A percentile compares a stretch with the other conserved stretches of the same genome.
These are phyloP conservation scores for Druceiella hillmani DNA, from an alignment of 2,888 invertebrate species.

Conservation along the genomic window DNA sequence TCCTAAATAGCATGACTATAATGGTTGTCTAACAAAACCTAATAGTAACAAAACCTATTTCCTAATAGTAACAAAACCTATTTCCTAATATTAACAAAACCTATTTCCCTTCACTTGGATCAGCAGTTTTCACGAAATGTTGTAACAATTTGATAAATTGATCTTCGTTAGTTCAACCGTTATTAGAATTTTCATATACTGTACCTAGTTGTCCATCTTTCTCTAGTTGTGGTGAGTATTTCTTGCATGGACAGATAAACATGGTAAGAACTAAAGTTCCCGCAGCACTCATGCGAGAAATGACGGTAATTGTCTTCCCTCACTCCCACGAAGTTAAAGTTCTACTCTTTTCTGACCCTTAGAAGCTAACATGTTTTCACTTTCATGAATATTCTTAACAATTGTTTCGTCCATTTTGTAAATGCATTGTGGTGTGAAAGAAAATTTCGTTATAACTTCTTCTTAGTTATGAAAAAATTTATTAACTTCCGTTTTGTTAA, in stretches of 20 bases:
- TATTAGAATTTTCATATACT: too few relatives aligned
- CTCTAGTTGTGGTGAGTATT: constrained; percentile 27
- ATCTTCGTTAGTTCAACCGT: too few relatives aligned
- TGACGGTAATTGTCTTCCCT: constrained; percentile 27
- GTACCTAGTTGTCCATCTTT: constrained; percentile 28
- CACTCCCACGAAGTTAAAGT: constrained; percentile 28
- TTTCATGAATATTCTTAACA: constrained; percentile 28
- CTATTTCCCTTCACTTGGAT: too few relatives aligned
- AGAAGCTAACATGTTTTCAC: constrained; percentile 26
- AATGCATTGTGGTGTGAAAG: constrained; percentile 24
- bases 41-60: too few relatives aligned
- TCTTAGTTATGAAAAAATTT: constrained; percentile 25
- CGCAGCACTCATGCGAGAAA: constrained; percentile 30
- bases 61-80: too few relatives aligned
- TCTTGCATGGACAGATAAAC: constrained; percentile 32
- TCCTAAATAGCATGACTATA: too few relatives aligned
- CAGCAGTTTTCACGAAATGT: too few relatives aligned
- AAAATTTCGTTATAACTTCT: constrained; percentile 22
- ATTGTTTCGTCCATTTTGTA: constrained; percentile 33
- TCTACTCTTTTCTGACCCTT: constrained; percentile 30
- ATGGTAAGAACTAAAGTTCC: constrained; percentile 31
- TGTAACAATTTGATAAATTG: too few relatives aligned
- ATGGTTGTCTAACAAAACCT: too few relatives aligned
- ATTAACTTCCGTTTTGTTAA: constrained; percentile 25
- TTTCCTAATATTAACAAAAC: too few relatives aligned